Percentiles rank a stretch among this genome's conserved stretches.
phyloP scores from a whole-genome alignment of 2,888 invertebrate species.

The Steromphala cineraria region DNA sequence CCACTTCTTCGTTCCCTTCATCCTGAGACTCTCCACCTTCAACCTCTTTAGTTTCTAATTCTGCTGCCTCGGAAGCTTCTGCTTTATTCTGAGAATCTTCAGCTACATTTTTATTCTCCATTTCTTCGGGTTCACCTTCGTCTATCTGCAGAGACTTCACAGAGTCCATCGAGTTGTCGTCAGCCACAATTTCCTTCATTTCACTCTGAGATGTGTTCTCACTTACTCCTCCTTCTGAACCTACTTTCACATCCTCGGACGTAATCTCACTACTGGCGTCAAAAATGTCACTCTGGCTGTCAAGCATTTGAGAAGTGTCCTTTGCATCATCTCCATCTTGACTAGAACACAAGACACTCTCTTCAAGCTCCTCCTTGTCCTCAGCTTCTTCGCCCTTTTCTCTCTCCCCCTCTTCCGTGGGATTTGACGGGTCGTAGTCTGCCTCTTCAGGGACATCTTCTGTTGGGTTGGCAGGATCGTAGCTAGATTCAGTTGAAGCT shows the following conservation, averaged over 20 bases:
- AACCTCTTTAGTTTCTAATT: no score
- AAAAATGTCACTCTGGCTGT: neutral
- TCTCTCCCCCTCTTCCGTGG: neutral
- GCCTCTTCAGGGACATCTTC: neutral
- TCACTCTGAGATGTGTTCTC: slow-evolving; percentile 3
- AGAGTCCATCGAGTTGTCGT: neutral
- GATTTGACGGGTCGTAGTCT: slow-evolving; percentile 27
- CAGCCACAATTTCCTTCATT: neutral
- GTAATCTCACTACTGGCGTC: neutral
- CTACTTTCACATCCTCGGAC: slow-evolving; percentile 18
- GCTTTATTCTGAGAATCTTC: no score
- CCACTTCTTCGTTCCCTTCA: slow-evolving; percentile 28
- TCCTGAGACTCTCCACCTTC: neutral
- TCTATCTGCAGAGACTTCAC: neutral
- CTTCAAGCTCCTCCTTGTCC: slow-evolving; percentile 37
- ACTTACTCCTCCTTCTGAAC: slow-evolving; percentile 28
- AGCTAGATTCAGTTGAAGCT: neutral
- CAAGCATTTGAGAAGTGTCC: neutral
- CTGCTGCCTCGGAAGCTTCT: no score
- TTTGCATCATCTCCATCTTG: neutral
- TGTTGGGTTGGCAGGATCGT: no score
- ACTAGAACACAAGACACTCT: slow-evolving; percentile 27
- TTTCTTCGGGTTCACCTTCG: neutral
- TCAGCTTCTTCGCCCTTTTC: neutral
- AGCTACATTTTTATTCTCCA: neutral